Evolutionary conservation across 2,888 invertebrate genomes (phyloP).

Genomic region (Polydrusus pterygomalis): DNA sequence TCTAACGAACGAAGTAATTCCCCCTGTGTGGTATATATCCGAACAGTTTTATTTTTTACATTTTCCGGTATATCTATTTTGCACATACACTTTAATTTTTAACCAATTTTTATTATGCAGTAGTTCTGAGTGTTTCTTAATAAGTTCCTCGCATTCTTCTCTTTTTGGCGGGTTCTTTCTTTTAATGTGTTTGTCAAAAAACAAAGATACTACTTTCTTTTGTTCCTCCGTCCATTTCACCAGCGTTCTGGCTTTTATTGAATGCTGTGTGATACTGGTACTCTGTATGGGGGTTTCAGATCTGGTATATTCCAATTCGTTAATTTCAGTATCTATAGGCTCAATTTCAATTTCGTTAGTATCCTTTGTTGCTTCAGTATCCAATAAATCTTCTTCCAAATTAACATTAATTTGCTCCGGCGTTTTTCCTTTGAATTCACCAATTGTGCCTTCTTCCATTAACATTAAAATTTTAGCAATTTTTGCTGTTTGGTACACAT

Average conservation of each 20-base stretch:
- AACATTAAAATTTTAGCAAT: constrained; percentile 55
- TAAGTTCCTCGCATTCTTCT: constrained; percentile 47
- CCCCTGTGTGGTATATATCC: too few species aligned
- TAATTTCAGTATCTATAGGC: too few species aligned
- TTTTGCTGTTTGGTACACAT: too few species aligned
- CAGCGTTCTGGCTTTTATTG: not conserved
- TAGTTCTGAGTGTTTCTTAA: constrained; percentile 38
- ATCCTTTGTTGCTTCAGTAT: not conserved
- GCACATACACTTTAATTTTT: constrained; percentile 56
- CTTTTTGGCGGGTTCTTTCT: constrained; percentile 50
- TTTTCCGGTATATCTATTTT: constrained; percentile 48
- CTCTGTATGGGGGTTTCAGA: too few species aligned
- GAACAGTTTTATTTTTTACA: too few species aligned
- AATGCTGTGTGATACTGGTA: too few species aligned
- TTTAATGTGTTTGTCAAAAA: constrained; percentile 48
- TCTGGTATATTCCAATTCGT: too few species aligned
- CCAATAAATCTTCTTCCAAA: constrained; percentile 50
- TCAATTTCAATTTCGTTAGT: too few species aligned
- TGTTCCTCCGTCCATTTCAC: constrained; percentile 47
- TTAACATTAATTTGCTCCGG: constrained; percentile 56
- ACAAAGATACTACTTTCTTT: constrained; percentile 36
- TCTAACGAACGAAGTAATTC: too few species aligned
- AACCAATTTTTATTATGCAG: constrained; percentile 53
- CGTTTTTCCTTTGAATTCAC: constrained; percentile 54
- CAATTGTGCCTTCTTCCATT: constrained; percentile 57